Base-by-base conservation (phyloP, 2,113 vertebrate species). In the Grus americana region DNA sequence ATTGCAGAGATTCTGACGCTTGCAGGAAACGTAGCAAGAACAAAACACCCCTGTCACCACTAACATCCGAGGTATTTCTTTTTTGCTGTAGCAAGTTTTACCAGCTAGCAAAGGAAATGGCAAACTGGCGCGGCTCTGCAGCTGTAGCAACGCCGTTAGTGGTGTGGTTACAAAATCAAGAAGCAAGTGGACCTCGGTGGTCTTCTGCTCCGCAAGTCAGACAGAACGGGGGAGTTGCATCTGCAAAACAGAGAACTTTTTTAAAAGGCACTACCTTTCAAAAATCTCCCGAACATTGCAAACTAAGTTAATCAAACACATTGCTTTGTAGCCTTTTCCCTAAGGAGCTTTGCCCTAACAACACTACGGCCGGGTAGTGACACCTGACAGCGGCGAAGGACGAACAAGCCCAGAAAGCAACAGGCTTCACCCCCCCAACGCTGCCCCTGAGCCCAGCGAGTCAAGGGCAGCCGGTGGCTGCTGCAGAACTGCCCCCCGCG, bases 281-380 rank as follows among this genome's bases (percentile, higher is more conserved):
- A 63, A 75, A 75, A 32, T 40, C 17, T 7, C 44, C 12, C 2
- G 6, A 47, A n/a, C 49, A 7, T 4, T 22, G 62, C 55, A 46
- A 27, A 23, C 27, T 19, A 24, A n/a, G 34, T 32, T 19, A 30
- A 70, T 38, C 20, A 6, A 12, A 27, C 5, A 6, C 42, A 22
- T 18, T 32, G 13, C 46, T 34, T 19, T 5, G 8, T 5, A 49
- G 36, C 18, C 34, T 57, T 46, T 72, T 68, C 15, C 47, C 40
- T 22, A 36, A 57, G n/a, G 36, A 50, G 70, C 40, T 32, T 38
- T n/a, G 61, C 34, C 38, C 15, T 18, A 34, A 17, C 29, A 29
- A 32, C 22, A 22, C 4, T 8, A 11, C 0, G 3, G 27, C 9
- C 0, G 3, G 27, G 26, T 8, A 15, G 21, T 6, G 34, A 27